These are phyloP conservation scores for Embiotoca jacksoni DNA, from an alignment of 2,113 vertebrate species.

Conservation along the genomic window DNA sequence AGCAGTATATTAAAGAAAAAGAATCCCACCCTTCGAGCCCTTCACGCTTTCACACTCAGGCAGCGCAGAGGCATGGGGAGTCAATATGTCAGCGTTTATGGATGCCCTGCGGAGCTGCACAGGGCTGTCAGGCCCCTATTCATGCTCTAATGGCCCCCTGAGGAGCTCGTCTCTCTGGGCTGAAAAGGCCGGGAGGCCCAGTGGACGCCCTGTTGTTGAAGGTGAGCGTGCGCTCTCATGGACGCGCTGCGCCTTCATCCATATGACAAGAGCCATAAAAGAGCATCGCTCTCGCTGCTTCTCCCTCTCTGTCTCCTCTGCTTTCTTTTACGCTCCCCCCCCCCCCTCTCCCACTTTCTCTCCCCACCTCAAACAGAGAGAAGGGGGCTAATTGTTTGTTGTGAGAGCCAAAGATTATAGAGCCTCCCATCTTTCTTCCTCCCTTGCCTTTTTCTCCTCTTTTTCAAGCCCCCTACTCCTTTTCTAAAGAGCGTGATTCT, in stretches of 20 bases:
- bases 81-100: slow-evolving; percentile 93
- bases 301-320: slow-evolving; percentile 70
- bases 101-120: slow-evolving; percentile 89
- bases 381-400: slow-evolving; percentile 88
- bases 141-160: slow-evolving; percentile 91
- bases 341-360: slow-evolving; percentile 39
- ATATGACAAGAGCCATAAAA: slow-evolving; percentile 87
- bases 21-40: slow-evolving; percentile 80
- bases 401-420: slow-evolving; percentile 87
- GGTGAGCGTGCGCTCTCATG: slow-evolving; percentile 87
- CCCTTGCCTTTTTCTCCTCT: slow-evolving; percentile 66
- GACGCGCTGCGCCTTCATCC: slow-evolving; percentile 83
- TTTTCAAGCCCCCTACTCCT: slow-evolving; percentile 53
- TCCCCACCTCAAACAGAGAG: slow-evolving; percentile 79
- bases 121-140: slow-evolving; percentile 92
- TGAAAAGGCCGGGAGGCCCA: slow-evolving; percentile 87
- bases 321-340: slow-evolving; percentile 47
- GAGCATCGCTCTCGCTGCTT: slow-evolving; percentile 78
- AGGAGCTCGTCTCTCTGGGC: slow-evolving; percentile 88
- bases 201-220: slow-evolving; percentile 88
- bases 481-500: slow-evolving; percentile 77
- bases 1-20: slow-evolving; percentile 65
- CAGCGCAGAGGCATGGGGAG: slow-evolving; percentile 87
- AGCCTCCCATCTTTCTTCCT: slow-evolving; percentile 78
- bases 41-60: slow-evolving; percentile 90